Evolutionary conservation across 1,140 invertebrate species (phyloP), one percentile per base, ranked within the genome.

Genomic region (Whitmania pigra): DNA sequence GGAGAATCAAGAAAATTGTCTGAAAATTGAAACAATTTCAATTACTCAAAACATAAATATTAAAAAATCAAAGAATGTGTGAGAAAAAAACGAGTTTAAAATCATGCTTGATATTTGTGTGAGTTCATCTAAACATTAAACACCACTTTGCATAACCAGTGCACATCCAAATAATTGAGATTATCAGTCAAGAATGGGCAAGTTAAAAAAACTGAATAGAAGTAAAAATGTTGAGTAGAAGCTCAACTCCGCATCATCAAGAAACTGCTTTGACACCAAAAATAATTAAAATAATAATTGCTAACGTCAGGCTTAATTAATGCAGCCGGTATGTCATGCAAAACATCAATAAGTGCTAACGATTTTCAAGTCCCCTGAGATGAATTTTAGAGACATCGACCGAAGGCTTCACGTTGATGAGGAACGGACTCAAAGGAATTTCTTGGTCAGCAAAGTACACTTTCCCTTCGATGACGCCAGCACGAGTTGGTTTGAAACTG

Each of bases 321-420:
- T 9, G 9, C 22, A 1, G 22, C 20, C 15, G 22, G 11, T 13
- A 22, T 31, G 1, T n/a, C 11, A 63, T 13, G 22, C 7, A 15
- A 13, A 63, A 7, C 57, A 63, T 68, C 20, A 29, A 36, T 20
- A 29, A 68, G 53, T 4, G 4, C 69, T 70, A 27, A 70, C 53
- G n/a, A 25, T 70, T 53, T 53, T 70, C 69, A 9, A 70, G 36
- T 53, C 69, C 43, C 17, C 29, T 88, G 22, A 92, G 88, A 81
- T 88, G 88, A 53, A 92, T 87, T 78, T 90, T 91, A 20, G 88
- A 88, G 36, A 91, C 86, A 77, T 92, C 90, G 27, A 91, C 86
- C 73, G 85, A 85, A 17, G 89, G 87, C 75, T 88, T 85, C 36
- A 90, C 88, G 69, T 86, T 85, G 20, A 92, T 87, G 57, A 87